Evolutionary conservation across 1,140 invertebrate species (phyloP).

Genomic region (Oedothorax gibbosus): DNA sequence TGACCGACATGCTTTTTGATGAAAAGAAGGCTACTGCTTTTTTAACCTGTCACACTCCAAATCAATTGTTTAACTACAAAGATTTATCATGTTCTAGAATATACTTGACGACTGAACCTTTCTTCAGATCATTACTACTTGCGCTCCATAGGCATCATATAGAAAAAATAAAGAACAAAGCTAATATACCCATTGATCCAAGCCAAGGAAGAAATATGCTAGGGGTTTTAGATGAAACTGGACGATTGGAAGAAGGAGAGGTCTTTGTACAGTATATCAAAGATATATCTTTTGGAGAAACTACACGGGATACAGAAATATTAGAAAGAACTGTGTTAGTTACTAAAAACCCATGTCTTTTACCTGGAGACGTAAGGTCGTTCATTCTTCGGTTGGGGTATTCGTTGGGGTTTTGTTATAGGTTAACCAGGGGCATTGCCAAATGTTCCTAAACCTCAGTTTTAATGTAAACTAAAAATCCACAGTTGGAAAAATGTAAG

Average conservation of each 20-base stretch:
- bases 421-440: too few relatives aligned
- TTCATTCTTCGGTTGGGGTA: too few relatives aligned
- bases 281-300: conserved; percentile 59
- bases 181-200: conserved; percentile 65
- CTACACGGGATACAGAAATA: conserved; percentile 29
- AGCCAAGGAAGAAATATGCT: conserved; percentile 60
- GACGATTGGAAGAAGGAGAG: conserved; percentile 44
- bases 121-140: conserved; percentile 58
- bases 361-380: conserved; percentile 67
- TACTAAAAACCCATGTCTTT: conserved; percentile 67
- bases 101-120: conserved; percentile 61
- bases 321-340: conserved; percentile 64
- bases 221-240: conserved; percentile 61
- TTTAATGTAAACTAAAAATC: too few relatives aligned
- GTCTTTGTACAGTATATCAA: conserved; percentile 61
- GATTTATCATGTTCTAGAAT: conserved; percentile 56
- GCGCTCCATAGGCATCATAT: conserved; percentile 32
- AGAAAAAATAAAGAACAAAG: conserved; percentile 62
- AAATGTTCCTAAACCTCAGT: too few relatives aligned
- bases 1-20: conserved; percentile 60
- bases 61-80: conserved; percentile 21
- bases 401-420: too few relatives aligned
- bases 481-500: too few relatives aligned
- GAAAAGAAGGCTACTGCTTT: conserved; percentile 55
- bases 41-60: conserved; percentile 31